Conservation (phyloP, 92 coral and sea anemone species). For the Umimayanthus kanabou region DNA sequence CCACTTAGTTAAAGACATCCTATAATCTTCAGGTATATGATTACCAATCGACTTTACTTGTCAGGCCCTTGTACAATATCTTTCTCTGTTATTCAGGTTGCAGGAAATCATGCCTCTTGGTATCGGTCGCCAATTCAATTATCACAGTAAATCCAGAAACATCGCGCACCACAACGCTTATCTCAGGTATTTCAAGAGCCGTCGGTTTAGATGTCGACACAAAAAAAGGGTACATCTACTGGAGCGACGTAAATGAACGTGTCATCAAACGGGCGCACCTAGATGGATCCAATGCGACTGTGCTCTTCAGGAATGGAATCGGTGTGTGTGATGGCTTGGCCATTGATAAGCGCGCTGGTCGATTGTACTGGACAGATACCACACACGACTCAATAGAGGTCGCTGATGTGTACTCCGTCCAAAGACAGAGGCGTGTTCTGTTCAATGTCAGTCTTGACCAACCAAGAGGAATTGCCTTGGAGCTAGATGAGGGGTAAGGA, state of each 20-base stretch:
- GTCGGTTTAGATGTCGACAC: neutral
- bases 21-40: too few relatives aligned
- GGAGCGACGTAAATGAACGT: neutral
- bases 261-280: neutral
- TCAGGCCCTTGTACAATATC: too few relatives aligned
- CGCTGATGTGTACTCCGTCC: conserved; percentile 1
- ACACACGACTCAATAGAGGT: conserved; percentile 16
- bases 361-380: conserved; percentile 27
- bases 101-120: neutral
- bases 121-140: neutral
- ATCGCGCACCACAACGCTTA: neutral
- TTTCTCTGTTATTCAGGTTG: neutral
- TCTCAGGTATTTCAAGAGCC: neutral
- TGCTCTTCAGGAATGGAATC: neutral
- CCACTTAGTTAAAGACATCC: too few relatives aligned
- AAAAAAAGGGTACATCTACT: neutral
- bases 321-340: conserved; percentile 17
- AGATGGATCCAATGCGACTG: neutral
- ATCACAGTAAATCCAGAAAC: neutral
- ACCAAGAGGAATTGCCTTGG: conserved; percentile 21
- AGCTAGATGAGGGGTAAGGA: neutral
- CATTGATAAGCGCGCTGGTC: conserved; percentile 20
- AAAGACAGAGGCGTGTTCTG: neutral
- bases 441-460: neutral
- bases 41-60: too few relatives aligned